Base-by-base conservation (phyloP, 2,797 vertebrate genomes). In the Pangasius larnaudii region DNA sequence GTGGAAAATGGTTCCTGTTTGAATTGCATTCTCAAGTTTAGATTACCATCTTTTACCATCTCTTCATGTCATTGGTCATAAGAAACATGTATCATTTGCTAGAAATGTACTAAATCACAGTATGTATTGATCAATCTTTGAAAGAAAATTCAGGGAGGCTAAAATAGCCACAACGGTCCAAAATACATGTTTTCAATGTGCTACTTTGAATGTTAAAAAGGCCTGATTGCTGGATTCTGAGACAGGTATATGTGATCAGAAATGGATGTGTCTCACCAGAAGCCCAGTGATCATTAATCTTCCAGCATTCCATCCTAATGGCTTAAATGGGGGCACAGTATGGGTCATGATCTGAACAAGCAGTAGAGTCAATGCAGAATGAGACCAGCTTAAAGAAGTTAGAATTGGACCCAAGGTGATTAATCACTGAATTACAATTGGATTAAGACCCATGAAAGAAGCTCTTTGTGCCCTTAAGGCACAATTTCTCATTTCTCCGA, bases 331-430 rank as follows among this genome's bases (percentile, higher is more conserved):
- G 88, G 79, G 22, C 85, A 84, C 19, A 5, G 59, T 84, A 58
- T 5, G 53, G 88, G 85, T 89, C 80, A 69, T 46, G 72, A 86
- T 89, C 88, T 80, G 65, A 89, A 84, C 72, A 69, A 86, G 71
- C 61, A 78, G 49, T 14, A 30, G 36, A 75, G 85, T 69, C 85
- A 56, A 39, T 58, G 59, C 71, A 33, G 46, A 89, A 78, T 8
- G 24, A 84, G 36, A 61, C 30, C 5, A n/a, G 85, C 79, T 83
- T 83, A 89, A 77, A 86, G 61, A 86, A 84, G 59, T 79, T 74
- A 75, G 59, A 78, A 83, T 36, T 67, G 71, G 42, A 61, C 80
- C 59, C 22, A 49, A n/a, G 58, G 61, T 89, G 85, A 89, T 86
- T 86, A 89, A 84, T 86, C 81, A 86, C 72, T 36, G 63, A 69